Conservation (phyloP, 2,888 invertebrate species). For the Trilocha varians region DNA sequence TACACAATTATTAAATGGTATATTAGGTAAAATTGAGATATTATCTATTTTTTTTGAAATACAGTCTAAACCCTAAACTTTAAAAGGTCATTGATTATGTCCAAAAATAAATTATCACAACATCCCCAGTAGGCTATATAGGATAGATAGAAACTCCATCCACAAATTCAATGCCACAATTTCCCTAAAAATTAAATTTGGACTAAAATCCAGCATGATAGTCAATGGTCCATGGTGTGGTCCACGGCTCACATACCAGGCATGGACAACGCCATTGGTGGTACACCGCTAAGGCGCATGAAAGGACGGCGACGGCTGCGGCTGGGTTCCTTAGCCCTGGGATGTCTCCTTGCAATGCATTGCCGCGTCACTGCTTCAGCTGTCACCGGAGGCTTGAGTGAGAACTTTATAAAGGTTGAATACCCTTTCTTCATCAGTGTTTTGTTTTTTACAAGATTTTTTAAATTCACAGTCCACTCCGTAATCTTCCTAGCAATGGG, state of each 20-base stretch:
- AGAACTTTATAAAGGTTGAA: conserved; percentile 11
- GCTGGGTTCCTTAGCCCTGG: conserved; percentile 41
- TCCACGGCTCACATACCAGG: conserved; percentile 49
- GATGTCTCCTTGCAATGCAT: conserved; percentile 50
- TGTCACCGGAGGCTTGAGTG: conserved; percentile 48
- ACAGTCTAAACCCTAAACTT: too few relatives aligned
- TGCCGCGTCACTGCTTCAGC: conserved; percentile 43
- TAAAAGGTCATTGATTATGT: too few relatives aligned
- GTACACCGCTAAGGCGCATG: conserved; percentile 11
- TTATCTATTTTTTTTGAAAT: too few relatives aligned
- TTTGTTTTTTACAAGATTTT: conserved; percentile 10
- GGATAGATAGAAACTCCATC: too few relatives aligned
- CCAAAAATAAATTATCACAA: too few relatives aligned
- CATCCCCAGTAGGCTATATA: too few relatives aligned
- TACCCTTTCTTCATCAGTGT: background rate
- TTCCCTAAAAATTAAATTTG: background rate
- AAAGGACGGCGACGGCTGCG: conserved; percentile 42
- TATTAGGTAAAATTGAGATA: too few relatives aligned
- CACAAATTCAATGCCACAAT: too few relatives aligned
- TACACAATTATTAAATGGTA: too few relatives aligned
- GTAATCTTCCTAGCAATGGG: conserved; percentile 34
- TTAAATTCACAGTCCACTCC: conserved; percentile 47
- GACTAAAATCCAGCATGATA: conserved; percentile 14
- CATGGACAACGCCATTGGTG: conserved; percentile 41
- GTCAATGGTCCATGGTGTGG: conserved; percentile 53